Evolutionary conservation across 2,888 invertebrate genomes (phyloP), one percentile per base, ranked within the genome.

Genomic region (Nematopogon swammerdamellus): DNA sequence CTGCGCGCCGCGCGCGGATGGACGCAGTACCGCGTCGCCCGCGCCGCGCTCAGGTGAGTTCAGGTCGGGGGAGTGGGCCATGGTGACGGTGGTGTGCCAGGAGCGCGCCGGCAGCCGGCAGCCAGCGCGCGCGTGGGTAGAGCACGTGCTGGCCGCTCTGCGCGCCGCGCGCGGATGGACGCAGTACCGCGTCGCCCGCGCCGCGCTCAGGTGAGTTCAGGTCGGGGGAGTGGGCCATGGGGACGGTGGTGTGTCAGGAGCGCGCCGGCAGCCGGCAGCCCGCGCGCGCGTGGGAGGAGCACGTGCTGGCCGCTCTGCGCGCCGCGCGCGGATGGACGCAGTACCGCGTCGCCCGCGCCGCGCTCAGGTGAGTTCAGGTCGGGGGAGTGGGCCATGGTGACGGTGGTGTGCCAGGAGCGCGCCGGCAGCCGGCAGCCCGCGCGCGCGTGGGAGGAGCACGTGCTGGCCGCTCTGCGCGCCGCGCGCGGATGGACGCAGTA

Each of bases 271-370:
- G 85, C 45, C 10, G 25, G 25, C 25, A 10, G 25, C 5, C 25
- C 1, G 80, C 55, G 36, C 50, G 53, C 2, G 44, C 54, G 2
- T 75, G 77, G 75, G 63, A 70, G 57, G 70, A 77, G 46, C 80
- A 82, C 1, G 80, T 92, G 46, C 72, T 85, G 50, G 75, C 71
- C n/a, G 82, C 84, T 8, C 63, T 83, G 2, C 61, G 63, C 0
- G 71, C 69, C 10, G 83, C 86, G 0, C 88, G 91, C 60, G 84
- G 88, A 2, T 95, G 95, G 92, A 86, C 89, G 4, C 88, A 91
- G 60, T 97, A 95, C 67, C 83, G 92, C 54, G 88, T 96, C 44
- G 94, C 90, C 0, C 82, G 95, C 49, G 91, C 93, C 11, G 94
- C 94, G 0, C 85, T 93, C 17, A 83, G 95, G 81, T 91, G 86